These are phyloP conservation scores for Oncopodura yosiiana DNA, from an alignment of 1,140 invertebrate species.

Conservation along the genomic window DNA sequence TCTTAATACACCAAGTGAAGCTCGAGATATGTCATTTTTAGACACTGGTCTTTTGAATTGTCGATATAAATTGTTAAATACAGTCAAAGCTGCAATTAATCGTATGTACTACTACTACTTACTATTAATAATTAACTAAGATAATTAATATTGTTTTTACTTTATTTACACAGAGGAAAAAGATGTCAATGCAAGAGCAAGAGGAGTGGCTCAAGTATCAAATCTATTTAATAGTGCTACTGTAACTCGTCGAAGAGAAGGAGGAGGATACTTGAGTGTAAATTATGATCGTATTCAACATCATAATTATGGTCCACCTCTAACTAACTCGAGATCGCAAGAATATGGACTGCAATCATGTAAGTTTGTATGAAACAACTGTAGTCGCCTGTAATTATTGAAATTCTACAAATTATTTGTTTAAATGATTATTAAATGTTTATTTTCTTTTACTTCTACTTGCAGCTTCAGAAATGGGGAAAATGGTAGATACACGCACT, in stretches of 20 bases:
- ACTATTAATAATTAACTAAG: too few species aligned
- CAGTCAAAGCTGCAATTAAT: constrained; percentile 5
- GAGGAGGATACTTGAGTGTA: too few species aligned
- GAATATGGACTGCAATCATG: too few species aligned
- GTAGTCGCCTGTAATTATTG: not conserved
- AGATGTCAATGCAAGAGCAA: constrained; percentile 2
- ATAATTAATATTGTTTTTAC: not conserved
- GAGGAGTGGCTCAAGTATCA: not conserved
- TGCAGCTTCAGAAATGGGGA: not conserved
- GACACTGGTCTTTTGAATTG: constrained; percentile 7
- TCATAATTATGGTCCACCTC: not conserved
- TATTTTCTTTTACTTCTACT: not conserved
- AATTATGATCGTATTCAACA: not conserved
- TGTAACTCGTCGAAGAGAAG: not conserved
- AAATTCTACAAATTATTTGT: not conserved
- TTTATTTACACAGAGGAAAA: not conserved
- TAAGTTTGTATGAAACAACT: not conserved
- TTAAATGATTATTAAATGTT: not conserved
- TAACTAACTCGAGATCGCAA: not conserved
- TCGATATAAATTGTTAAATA: constrained; percentile 1
- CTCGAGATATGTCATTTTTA: not conserved
- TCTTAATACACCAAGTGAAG: not conserved
- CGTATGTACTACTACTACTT: not conserved
- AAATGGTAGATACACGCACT: constrained; percentile 10
- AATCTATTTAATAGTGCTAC: not conserved